Percentiles rank a stretch among this genome's conserved stretches.
Conservation (phyloP, 2,888 invertebrate genomes). For the Helleia helle region DNA sequence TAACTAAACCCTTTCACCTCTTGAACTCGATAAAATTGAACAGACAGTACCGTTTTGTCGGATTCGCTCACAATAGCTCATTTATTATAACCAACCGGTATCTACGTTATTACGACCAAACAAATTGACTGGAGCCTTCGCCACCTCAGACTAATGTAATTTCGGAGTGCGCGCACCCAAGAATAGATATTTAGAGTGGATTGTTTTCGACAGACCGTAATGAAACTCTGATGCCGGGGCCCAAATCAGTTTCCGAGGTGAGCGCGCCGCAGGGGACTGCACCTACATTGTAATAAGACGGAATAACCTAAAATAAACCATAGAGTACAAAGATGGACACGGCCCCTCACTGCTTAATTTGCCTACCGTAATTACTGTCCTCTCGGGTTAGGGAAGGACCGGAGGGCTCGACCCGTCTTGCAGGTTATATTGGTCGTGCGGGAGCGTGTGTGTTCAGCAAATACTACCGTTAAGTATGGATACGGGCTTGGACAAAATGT, state of each 20-base stretch:
- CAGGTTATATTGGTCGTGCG: conserved; percentile 71
- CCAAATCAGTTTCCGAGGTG: conserved; percentile 70
- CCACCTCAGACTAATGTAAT: conserved; percentile 75
- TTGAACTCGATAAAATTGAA: conserved; percentile 55
- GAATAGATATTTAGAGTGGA: conserved; percentile 75
- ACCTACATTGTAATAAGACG: conserved; percentile 71
- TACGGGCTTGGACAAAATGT: conserved; percentile 74
- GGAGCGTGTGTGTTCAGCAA: conserved; percentile 70
- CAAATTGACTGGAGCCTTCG: conserved; percentile 74
- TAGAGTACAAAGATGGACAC: conserved; percentile 63
- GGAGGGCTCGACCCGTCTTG: conserved; percentile 65
- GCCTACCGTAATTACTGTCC: conserved; percentile 76
- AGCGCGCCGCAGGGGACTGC: conserved; percentile 69
- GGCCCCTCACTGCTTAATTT: conserved; percentile 73
- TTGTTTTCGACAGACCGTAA: conserved; percentile 75
- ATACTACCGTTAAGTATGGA: conserved; percentile 72
- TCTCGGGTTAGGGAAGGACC: conserved; percentile 65
- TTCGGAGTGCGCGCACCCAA: conserved; percentile 68
- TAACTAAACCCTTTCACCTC: too few species aligned
- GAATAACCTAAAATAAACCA: conserved; percentile 72
- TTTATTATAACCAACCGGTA: conserved; percentile 70
- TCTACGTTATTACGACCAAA: conserved; percentile 71
- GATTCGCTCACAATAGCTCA: conserved; percentile 71
- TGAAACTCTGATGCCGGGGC: conserved; percentile 70
- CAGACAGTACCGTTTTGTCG: conserved; percentile 60